Conservation (phyloP, 2,888 invertebrate species). For the Patella ulyssiponensis region DNA sequence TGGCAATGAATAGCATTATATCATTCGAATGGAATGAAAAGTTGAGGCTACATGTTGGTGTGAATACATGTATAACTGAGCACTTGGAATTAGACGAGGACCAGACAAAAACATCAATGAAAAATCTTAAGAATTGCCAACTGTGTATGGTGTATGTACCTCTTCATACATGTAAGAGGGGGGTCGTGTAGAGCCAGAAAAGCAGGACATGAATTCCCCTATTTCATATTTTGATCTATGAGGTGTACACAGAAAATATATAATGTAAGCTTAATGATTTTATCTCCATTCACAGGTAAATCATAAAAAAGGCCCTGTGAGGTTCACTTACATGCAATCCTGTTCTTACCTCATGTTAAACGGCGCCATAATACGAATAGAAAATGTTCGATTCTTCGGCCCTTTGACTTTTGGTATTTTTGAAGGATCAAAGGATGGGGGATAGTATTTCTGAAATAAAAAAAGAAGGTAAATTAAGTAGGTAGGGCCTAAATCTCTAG, state of each 20-base stretch:
- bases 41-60: no score
- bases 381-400: slow-evolving; percentile 92
- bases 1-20: no score
- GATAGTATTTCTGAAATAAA: slow-evolving; percentile 93
- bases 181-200: no score
- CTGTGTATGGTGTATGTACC: no score
- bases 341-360: slow-evolving; percentile 90
- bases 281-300: background rate
- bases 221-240: background rate
- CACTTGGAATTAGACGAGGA: no score
- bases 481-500: no score
- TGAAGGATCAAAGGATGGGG: slow-evolving; percentile 99
- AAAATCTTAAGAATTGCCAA: no score
- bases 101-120: no score
- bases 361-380: slow-evolving; percentile 98
- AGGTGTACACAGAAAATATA: background rate
- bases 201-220: background rate
- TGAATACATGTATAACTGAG: no score
- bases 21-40: no score
- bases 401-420: slow-evolving; percentile 93
- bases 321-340: background rate
- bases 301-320: background rate
- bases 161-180: no score
- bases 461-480: background rate
- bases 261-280: background rate